These are phyloP conservation scores for Stomatorhinus walkeri DNA, from an alignment of 2,797 vertebrate species.

Conservation along the genomic window DNA sequence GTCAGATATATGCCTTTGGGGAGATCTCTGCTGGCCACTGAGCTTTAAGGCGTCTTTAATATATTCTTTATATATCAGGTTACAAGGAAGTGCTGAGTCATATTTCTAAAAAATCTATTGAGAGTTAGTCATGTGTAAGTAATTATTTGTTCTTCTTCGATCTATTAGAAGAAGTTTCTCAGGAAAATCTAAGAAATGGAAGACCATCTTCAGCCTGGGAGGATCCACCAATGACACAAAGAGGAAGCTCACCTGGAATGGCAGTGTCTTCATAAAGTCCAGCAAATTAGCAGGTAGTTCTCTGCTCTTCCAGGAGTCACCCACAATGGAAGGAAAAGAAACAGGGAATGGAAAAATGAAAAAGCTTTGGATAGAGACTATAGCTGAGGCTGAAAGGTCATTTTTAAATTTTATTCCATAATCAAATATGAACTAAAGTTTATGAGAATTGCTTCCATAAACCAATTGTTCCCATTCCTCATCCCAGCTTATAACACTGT, in stretches of 20 bases:
- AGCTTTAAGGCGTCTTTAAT: neutral
- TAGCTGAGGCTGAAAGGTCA: neutral
- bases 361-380: neutral
- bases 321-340: neutral
- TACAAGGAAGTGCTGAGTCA: neutral
- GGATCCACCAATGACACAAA: constrained; percentile 84
- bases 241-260: constrained; percentile 90
- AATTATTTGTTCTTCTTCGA: constrained; percentile 11
- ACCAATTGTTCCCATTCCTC: neutral
- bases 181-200: constrained; percentile 97
- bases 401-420: neutral
- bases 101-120: neutral
- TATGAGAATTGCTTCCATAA: neutral
- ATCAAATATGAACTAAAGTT: neutral
- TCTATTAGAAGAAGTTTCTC: constrained; percentile 80
- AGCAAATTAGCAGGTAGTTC: constrained; percentile 75
- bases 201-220: constrained; percentile 94
- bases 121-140: neutral
- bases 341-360: neutral
- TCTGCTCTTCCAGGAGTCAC: neutral
- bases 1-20: neutral
- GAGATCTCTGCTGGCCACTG: neutral
- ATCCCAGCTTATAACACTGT: neutral
- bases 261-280: constrained; percentile 89
- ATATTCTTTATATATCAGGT: neutral